Evolutionary conservation across 2,888 invertebrate genomes (phyloP).

Genomic region (Drosophila imparisetae): DNA sequence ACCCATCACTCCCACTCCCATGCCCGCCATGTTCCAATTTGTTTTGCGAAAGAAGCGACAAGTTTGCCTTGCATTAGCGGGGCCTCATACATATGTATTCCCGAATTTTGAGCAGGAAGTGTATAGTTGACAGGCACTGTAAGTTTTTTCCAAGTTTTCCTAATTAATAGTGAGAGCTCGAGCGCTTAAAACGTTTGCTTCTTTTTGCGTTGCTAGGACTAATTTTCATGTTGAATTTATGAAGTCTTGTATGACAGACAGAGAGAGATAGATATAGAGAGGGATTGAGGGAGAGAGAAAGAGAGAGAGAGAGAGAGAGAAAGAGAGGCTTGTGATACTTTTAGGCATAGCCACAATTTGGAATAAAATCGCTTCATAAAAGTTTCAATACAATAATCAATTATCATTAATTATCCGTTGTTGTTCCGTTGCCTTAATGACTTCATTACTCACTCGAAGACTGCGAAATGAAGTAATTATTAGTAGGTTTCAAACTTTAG

Average conservation of each 20-base stretch:
- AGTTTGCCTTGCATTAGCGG: conserved; percentile 28
- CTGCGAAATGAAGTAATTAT: not conserved
- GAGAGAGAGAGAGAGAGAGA: not conserved
- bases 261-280: too few species aligned
- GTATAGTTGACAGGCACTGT: conserved; percentile 25
- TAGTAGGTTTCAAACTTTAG: not conserved
- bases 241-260: too few species aligned
- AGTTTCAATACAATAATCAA: conserved; percentile 1
- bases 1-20: not conserved
- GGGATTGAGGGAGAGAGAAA: not conserved
- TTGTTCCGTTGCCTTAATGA: not conserved
- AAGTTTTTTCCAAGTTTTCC: conserved; percentile 17
- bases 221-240: conserved; percentile 3
- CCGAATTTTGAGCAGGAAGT: conserved; percentile 21
- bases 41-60: conserved; percentile 38
- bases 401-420: not conserved
- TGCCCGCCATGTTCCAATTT: conserved; percentile 42
- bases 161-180: conserved; percentile 35
- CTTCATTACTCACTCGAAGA: not conserved
- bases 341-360: not conserved
- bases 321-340: not conserved
- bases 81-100: conserved; percentile 20
- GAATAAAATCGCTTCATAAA: not conserved
- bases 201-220: conserved; percentile 19
- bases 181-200: conserved; percentile 13